Evolutionary conservation across 2,888 invertebrate genomes (phyloP).

Genomic region (Mythimna vitellina): DNA sequence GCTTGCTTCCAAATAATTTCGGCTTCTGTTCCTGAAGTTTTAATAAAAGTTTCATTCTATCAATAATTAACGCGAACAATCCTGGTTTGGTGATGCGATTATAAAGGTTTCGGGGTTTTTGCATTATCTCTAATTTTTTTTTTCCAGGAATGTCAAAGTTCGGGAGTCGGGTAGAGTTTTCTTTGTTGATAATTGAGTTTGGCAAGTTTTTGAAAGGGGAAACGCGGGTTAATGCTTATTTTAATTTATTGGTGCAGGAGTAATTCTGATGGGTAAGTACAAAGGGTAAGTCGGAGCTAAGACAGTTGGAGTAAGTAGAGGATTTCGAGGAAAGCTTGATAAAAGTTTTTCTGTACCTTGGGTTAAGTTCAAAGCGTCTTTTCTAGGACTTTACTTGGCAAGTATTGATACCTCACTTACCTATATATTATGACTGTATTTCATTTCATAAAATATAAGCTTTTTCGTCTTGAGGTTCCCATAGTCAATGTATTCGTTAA

Average conservation of each 20-base stretch:
- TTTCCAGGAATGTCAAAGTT: conserved; percentile 72
- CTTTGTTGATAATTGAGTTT: conserved; percentile 80
- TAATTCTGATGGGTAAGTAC: conserved; percentile 56
- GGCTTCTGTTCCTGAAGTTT: conserved; percentile 90
- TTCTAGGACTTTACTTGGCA: background rate
- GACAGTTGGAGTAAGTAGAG: conserved; percentile 22
- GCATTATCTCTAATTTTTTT: conserved; percentile 78
- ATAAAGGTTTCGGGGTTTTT: conserved; percentile 84
- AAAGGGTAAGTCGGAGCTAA: conserved; percentile 42
- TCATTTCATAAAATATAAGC: background rate
- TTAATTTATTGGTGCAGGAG: conserved; percentile 65
- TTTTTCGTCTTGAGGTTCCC: background rate
- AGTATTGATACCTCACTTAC: background rate
- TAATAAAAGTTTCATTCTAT: conserved; percentile 91
- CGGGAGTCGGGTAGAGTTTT: conserved; percentile 69
- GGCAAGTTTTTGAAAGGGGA: conserved; percentile 71
- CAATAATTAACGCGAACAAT: conserved; percentile 90
- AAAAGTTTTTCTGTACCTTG: conserved; percentile 12
- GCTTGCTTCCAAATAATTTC: conserved; percentile 90
- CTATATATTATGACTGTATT: background rate
- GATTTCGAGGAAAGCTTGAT: conserved; percentile 10
- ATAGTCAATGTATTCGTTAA: too few species aligned
- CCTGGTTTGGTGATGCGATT: conserved; percentile 87
- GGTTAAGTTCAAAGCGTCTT: background rate
- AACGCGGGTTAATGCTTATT: conserved; percentile 64